Base-by-base conservation (phyloP, 2,888 invertebrate species). In the Erpobdella octoculata region DNA sequence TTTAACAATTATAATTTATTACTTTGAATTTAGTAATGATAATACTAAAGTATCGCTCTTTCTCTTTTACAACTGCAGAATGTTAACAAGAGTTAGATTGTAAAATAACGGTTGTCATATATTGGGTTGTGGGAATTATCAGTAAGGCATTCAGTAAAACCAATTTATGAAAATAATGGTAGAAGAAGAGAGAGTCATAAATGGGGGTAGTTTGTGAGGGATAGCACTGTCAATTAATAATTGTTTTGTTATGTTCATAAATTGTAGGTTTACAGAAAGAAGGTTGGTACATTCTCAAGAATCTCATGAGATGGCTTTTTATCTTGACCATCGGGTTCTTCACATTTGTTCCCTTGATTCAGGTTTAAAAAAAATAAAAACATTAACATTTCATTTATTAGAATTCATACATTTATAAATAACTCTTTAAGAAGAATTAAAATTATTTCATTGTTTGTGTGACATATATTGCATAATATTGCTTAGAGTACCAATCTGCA, bases 271-370 rank as follows among this genome's bases (percentile, higher is more conserved):
- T 98, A n/a, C 93, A 92, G 80, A 91, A 91, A 80, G 97, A 98
- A 84, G 97, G 95, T 12, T 96, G 95, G 95, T 92, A 91, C 3
- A 95, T 97, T 64, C 93, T 94, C 0, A 96, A 96, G 81, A 95
- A 95, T 81, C 86, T 98, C 62, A 85, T 96, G 0, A 89, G 92
- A 0, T 96, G 97, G 86, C 89, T 97, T 8, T 91, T 93, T 70
- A 81, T 83, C 0, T 86, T 97, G 46, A 91, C 93, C 0, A 88
- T 94, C 74, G 94, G 96, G 58, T 88, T 96, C 78, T 90, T 94
- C 77, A 96, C 96, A 0, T 93, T 95, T 82, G 92, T 97, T 0
- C 93, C 96, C 0, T 91, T 92, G 8, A 95, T 98, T 78, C 96
- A 96, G 85, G 84, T 83, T n/a, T n/a, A n/a, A n/a, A n/a, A n/a